Conservation (phyloP, 1,140 invertebrate genomes). For the Sitodiplosis mosellana region DNA sequence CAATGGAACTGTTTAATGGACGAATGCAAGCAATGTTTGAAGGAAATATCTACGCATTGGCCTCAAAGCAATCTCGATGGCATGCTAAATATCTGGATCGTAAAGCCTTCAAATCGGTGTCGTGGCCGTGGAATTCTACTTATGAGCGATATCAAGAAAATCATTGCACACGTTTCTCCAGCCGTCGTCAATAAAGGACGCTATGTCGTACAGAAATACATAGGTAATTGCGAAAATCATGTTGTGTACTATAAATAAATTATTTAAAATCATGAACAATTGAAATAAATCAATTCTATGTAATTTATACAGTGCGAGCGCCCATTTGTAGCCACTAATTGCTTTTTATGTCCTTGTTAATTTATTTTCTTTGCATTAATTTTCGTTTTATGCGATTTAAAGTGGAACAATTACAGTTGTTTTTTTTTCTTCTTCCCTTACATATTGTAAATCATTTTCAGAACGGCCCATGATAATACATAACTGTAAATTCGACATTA, state of each 20-base stretch:
- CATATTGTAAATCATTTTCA: conserved; percentile 22
- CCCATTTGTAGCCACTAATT: no score
- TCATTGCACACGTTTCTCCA: conserved; percentile 49
- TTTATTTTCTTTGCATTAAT: no score
- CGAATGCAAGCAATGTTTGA: conserved; percentile 23
- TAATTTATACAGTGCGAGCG: neutral
- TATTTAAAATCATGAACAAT: no score
- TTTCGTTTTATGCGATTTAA: no score
- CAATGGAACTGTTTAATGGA: conserved; percentile 18
- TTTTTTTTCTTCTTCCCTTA: neutral
- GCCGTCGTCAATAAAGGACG: conserved; percentile 43
- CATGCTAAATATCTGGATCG: conserved; percentile 77
- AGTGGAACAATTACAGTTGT: no score
- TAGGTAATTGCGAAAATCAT: conserved; percentile 37
- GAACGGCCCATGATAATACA: conserved; percentile 71
- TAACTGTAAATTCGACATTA: conserved; percentile 85
- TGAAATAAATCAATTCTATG: no score
- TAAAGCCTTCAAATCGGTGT: conserved; percentile 88
- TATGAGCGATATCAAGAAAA: conserved; percentile 71
- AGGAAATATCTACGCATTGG: conserved; percentile 37
- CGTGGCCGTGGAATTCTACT: conserved; percentile 76
- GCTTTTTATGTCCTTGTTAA: no score
- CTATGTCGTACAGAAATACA: conserved; percentile 91
- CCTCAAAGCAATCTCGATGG: conserved; percentile 72
- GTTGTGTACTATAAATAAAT: neutral